A percentile compares a stretch with the other conserved stretches of the same genome.
Evolutionary conservation across 2,797 vertebrate species (phyloP).

Genomic region (Heterohyrax brucei): DNA sequence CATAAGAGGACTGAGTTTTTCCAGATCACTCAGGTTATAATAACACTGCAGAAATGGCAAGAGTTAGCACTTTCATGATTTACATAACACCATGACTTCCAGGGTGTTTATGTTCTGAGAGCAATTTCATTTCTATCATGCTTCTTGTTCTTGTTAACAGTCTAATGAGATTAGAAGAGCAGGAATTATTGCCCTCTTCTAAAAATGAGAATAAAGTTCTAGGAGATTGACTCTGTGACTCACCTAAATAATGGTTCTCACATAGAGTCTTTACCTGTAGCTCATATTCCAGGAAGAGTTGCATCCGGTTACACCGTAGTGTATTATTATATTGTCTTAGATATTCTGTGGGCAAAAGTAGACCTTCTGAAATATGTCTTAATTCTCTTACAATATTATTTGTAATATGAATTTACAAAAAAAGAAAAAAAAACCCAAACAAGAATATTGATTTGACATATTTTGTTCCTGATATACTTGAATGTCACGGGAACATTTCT

Average conservation of each 20-base stretch:
- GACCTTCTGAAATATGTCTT: neutral
- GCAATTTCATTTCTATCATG: slow-evolving; percentile 4
- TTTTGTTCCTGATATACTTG: neutral
- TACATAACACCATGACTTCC: neutral
- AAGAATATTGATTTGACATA: neutral
- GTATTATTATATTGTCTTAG: neutral
- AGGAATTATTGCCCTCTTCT: neutral
- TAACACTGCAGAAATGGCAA: slow-evolving; percentile 25
- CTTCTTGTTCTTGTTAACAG: neutral
- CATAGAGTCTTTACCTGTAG: neutral
- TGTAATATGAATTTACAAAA: neutral
- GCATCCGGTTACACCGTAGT: neutral
- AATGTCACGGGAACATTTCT: neutral
- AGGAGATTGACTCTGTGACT: neutral
- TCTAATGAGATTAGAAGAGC: slow-evolving; percentile 7
- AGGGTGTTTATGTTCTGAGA: neutral
- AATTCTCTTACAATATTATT: slow-evolving; percentile 19
- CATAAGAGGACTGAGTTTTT: neutral
- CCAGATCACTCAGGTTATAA: slow-evolving; percentile 22
- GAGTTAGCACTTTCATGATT: slow-evolving; percentile 32
- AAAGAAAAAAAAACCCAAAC: neutral
- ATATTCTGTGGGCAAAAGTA: neutral
- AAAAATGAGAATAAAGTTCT: neutral
- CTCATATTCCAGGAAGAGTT: slow-evolving; percentile 2
- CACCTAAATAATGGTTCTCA: neutral